phyloP scores from a whole-genome alignment of 1,140 invertebrate species.

The Polypedilum pembai region DNA sequence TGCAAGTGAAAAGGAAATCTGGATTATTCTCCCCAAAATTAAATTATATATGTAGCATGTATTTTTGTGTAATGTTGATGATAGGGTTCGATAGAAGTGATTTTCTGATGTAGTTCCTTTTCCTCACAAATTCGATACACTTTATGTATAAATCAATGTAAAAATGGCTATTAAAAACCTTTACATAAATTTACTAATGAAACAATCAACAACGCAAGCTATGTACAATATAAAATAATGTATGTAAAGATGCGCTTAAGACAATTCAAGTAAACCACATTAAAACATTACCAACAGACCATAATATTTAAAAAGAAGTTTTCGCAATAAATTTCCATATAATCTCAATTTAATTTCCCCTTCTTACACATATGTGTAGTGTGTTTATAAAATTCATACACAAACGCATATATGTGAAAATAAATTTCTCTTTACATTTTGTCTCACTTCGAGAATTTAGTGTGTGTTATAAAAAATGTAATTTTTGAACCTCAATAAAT shows the following conservation, averaged over 20 bases:
- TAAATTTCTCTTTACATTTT: too few relatives aligned
- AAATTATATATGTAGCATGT: background rate
- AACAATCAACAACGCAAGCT: background rate
- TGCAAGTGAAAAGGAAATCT: background rate
- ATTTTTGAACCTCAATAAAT: constrained; percentile 19
- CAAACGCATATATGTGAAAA: background rate
- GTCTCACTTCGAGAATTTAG: background rate
- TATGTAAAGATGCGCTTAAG: constrained; percentile 7
- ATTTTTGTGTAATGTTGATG: too few relatives aligned
- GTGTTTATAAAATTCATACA: background rate
- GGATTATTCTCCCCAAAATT: background rate
- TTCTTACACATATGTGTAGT: background rate
- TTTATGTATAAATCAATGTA: too few relatives aligned
- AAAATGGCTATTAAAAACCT: too few relatives aligned
- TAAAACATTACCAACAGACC: background rate
- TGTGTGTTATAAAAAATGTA: background rate
- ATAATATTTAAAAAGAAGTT: background rate
- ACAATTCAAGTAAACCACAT: background rate
- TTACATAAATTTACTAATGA: background rate
- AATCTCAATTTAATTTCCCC: constrained; percentile 21
- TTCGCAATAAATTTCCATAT: constrained; percentile 24
- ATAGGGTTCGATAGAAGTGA: too few relatives aligned
- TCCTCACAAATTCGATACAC: too few relatives aligned
- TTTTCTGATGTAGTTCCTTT: too few relatives aligned
- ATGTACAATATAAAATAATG: background rate